phyloP scores from a whole-genome alignment of 2,797 vertebrate species.

The Crypturellus tataupa region DNA sequence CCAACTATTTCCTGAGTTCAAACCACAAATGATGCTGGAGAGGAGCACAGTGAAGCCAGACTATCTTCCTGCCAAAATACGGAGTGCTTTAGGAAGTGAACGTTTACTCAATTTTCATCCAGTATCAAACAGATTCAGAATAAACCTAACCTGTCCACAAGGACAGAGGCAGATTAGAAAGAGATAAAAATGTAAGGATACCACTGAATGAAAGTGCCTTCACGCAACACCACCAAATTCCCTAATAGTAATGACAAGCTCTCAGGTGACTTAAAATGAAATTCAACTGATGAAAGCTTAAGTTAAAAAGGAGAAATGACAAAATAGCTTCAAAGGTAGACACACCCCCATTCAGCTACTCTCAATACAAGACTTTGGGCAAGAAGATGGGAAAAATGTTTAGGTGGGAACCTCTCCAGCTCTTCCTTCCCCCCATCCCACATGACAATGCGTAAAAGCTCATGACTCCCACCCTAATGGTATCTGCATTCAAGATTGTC shows the following conservation, averaged over 20 bases:
- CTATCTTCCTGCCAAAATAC: too few species aligned
- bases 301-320: neutral
- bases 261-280: neutral
- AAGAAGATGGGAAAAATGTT: neutral
- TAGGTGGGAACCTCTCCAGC: neutral
- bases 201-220: too few species aligned
- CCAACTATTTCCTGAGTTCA: too few species aligned
- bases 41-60: too few species aligned
- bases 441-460: neutral
- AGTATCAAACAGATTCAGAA: too few species aligned
- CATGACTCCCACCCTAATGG: neutral
- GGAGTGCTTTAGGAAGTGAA: too few species aligned
- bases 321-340: neutral
- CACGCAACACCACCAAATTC: too few species aligned
- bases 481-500: neutral
- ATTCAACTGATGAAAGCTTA: neutral
- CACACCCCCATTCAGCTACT: neutral
- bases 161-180: too few species aligned
- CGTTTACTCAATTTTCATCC: too few species aligned
- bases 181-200: too few species aligned
- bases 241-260: neutral
- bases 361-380: neutral
- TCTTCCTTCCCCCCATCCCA: neutral
- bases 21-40: too few species aligned
- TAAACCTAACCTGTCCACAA: too few species aligned